Evolutionary conservation across 2,797 vertebrate species (phyloP).

Genomic region (Xenentodon cancila): DNA sequence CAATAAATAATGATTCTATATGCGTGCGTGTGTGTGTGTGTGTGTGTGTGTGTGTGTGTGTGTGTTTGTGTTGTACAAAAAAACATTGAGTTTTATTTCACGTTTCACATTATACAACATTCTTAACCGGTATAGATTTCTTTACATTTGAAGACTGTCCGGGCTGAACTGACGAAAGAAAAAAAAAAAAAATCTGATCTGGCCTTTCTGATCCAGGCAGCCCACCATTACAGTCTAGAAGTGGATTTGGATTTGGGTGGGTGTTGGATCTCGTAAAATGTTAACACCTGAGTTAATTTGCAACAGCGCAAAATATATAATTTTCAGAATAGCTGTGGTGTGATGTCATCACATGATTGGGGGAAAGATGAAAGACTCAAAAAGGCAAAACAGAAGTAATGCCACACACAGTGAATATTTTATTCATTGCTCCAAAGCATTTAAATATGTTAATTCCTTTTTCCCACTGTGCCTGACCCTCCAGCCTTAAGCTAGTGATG

Average conservation of each 20-base stretch:
- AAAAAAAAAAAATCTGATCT: too few species aligned
- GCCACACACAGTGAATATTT: conserved; percentile 59
- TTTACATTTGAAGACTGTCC: too few species aligned
- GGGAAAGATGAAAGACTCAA: conserved; percentile 1
- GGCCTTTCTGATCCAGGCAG: too few species aligned
- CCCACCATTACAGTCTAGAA: too few species aligned
- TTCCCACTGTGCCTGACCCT: conserved; percentile 70
- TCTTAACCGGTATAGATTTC: conserved; percentile 22
- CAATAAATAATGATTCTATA: too few species aligned
- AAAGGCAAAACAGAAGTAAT: conserved; percentile 25
- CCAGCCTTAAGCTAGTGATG: conserved; percentile 54
- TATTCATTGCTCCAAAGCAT: conserved; percentile 71
- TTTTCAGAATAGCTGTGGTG: neutral
- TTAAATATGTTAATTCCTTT: conserved; percentile 73
- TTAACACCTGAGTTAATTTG: neutral
- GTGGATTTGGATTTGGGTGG: too few species aligned
- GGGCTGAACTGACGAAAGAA: neutral
- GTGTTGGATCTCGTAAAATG: neutral
- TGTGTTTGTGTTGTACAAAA: conserved; percentile 24
- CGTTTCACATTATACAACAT: conserved; percentile 11
- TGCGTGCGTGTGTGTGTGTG: neutral
- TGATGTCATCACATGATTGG: neutral
- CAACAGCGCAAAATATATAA: neutral
- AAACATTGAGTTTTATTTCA: conserved; percentile 36
- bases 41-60: neutral